phyloP scores from a whole-genome alignment of 2,888 invertebrate species.

The Syrphus vitripennis region DNA sequence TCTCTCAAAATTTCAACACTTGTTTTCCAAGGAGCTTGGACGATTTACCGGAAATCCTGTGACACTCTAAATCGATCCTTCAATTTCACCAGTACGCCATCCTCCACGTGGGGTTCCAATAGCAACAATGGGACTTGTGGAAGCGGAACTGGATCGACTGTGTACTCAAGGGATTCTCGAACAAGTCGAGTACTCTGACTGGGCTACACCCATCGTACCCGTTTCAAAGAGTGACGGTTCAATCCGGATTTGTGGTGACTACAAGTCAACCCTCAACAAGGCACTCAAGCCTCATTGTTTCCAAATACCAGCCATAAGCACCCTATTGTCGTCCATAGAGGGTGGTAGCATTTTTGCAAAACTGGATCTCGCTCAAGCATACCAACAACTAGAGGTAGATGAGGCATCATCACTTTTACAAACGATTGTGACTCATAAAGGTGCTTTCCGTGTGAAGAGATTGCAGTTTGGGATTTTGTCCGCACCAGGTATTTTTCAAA shows the following conservation, averaged over 20 bases:
- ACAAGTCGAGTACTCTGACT: neutral
- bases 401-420: conserved; percentile 73
- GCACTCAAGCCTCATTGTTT: neutral
- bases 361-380: conserved; percentile 76
- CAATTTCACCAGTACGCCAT: neutral
- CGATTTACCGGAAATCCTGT: neutral
- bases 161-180: neutral
- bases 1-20: neutral
- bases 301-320: neutral
- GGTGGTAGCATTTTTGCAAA: conserved; percentile 75
- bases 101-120: too few species aligned
- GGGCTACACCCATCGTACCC: neutral
- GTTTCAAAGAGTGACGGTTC: neutral
- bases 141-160: too few species aligned
- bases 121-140: too few species aligned
- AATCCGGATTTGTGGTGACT: neutral
- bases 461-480: conserved; percentile 22
- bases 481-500: conserved; percentile 27
- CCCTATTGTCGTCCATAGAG: neutral
- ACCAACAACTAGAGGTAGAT: conserved; percentile 74
- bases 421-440: conserved; percentile 76
- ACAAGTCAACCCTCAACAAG: neutral
- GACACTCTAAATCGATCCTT: neutral
- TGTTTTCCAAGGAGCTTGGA: neutral
- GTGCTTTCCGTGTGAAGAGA: conserved; percentile 70